Base-by-base conservation (phyloP, 2,888 invertebrate species). In the Cantharis nigra region DNA sequence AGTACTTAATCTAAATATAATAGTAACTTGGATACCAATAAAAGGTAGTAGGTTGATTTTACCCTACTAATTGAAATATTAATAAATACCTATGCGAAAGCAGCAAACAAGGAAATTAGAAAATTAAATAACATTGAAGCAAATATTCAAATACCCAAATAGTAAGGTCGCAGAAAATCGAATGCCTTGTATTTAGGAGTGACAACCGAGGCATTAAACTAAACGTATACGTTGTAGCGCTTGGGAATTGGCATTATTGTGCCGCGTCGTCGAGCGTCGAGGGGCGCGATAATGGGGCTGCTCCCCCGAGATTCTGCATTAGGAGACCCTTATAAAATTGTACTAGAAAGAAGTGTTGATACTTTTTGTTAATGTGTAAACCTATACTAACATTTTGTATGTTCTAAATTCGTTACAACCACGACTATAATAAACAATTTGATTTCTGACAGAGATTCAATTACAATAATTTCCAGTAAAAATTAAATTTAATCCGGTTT, bases 231-330 rank as follows among this genome's bases (percentile, higher is more conserved):
- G 86, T 86, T 87, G 87, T 86, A 85, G 86, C 87, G 85, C 85
- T 83, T 82, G 87, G 87, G 87, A 87, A 87, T 87, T 87, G 87
- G 86, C 85, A 87, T 87, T 86, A 85, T 86, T 87, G 87, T 79
- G 85, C 84, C 83, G 83, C 85, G 85, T 84, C 85, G 86, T 78
- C 83, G 85, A 84, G 82, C 84, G 80, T 82, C 83, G 83, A 83
- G 86, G 87, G 87, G 87, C 87, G 86, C 86, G 87, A 88, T 88
- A 88, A 88, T 88, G 87, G 87, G 86, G 84, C 86, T 84, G 86
- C 85, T 87, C 87, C 86, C 88, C 81, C 80, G 86, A 86, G 88
- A 87, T 82, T 80, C 79, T 80, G 86, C 87, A 86, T 87, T 86
- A 87, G 85, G 83, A 80, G 81, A 80, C 80, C 81, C 79, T 77